Conservation (phyloP, 2,113 vertebrate genomes). For the Galemys pyrenaicus region DNA sequence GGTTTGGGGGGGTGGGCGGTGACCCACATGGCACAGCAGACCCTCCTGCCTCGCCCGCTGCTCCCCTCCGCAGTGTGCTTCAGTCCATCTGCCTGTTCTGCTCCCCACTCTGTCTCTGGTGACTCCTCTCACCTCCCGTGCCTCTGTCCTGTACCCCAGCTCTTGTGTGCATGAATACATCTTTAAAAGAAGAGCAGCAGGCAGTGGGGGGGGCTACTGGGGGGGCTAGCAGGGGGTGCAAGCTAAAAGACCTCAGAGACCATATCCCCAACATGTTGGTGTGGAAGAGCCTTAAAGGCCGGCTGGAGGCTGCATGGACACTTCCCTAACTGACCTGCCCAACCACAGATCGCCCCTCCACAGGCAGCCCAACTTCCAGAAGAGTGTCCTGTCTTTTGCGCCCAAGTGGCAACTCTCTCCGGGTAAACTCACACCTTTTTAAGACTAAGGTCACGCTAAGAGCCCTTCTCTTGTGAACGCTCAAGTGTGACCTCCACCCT, state of each 20-base stretch:
- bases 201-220: too few species aligned
- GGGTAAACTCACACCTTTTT: background rate
- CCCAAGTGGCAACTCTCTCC: background rate
- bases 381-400: conserved; percentile 14
- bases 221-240: too few species aligned
- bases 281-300: background rate
- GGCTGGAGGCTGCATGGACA: background rate
- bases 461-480: background rate
- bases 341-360: background rate
- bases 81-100: too few species aligned
- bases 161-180: too few species aligned
- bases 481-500: background rate
- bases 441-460: background rate
- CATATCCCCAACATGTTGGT: background rate
- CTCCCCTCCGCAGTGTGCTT: too few species aligned
- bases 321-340: background rate
- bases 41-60: too few species aligned
- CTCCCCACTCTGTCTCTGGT: too few species aligned
- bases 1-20: too few species aligned
- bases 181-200: too few species aligned
- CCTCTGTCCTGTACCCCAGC: too few species aligned
- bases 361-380: background rate
- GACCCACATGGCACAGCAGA: too few species aligned
- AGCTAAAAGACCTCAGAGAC: background rate
- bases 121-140: too few species aligned